phyloP scores from a whole-genome alignment of 2,797 vertebrate genomes.

The Sylvia borin region DNA sequence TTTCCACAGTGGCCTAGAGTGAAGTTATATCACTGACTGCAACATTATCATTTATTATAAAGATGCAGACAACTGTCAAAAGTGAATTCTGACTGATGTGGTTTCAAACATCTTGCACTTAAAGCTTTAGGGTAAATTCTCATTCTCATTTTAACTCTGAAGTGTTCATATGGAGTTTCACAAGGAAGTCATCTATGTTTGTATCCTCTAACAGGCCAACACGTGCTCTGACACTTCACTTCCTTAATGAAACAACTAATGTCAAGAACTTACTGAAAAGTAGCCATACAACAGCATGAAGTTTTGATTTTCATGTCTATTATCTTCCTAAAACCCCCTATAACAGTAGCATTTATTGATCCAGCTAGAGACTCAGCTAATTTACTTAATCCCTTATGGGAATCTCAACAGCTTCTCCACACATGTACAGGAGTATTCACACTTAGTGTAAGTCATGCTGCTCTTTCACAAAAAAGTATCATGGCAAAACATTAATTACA shows the following conservation, averaged over 20 bases:
- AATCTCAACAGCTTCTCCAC: background rate
- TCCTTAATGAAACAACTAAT: background rate
- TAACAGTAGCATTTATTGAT: background rate
- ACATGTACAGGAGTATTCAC: background rate
- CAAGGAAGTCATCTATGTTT: background rate
- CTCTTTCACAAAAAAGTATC: background rate
- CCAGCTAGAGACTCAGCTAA: background rate
- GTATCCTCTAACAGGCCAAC: background rate
- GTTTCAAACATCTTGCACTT: background rate
- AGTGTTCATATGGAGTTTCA: background rate
- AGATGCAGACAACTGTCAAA: background rate
- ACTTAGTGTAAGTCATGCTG: rapidly evolving
- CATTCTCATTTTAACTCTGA: background rate
- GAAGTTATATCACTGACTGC: background rate
- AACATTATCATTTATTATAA: background rate
- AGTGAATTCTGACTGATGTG: background rate
- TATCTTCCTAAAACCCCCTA: background rate
- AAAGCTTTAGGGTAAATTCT: background rate
- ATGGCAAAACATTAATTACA: background rate
- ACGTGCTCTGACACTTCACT: background rate
- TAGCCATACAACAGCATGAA: background rate
- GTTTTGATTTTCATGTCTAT: background rate
- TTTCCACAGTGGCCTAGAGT: background rate
- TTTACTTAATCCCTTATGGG: background rate
- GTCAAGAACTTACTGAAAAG: background rate